Conservation (phyloP, 2,113 vertebrate genomes). For the Rhinoderma darwinii region DNA sequence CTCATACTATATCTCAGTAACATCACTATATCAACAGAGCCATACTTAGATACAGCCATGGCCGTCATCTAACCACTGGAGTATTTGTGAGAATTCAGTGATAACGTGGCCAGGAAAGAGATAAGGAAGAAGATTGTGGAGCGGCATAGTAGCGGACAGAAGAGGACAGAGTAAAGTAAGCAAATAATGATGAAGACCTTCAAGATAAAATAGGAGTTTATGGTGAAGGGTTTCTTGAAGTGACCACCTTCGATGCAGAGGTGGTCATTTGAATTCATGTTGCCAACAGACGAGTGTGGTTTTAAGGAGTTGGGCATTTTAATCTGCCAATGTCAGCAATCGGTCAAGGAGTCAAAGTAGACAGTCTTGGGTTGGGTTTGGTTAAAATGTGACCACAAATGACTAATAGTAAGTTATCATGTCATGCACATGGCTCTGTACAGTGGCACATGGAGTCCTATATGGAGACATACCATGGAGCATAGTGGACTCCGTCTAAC, state of each 20-base stretch:
- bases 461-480: too few relatives aligned
- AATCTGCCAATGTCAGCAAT: too few relatives aligned
- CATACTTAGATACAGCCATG: neutral
- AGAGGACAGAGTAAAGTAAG: too few relatives aligned
- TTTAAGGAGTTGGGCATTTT: neutral
- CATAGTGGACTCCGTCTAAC: too few relatives aligned
- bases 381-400: too few relatives aligned
- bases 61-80: neutral
- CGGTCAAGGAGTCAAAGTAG: too few relatives aligned
- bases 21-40: neutral
- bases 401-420: too few relatives aligned
- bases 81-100: neutral
- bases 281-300: too few relatives aligned
- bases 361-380: too few relatives aligned
- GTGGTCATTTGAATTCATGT: neutral
- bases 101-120: neutral
- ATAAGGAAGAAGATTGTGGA: neutral
- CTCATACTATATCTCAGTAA: neutral
- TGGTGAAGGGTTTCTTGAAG: neutral
- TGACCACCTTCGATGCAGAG: neutral
- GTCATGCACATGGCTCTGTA: too few relatives aligned
- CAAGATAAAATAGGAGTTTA: neutral
- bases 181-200: too few relatives aligned
- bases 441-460: too few relatives aligned
- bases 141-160: neutral